Evolutionary conservation across 2,113 vertebrate species (phyloP).

Genomic region (Pan troglodytes): NHGRI_mPanTro3-v2.1_pri NC_072402.2:61087001-61087500

Average conservation of each 20-base stretch:
- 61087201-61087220: slow-evolving; percentile 28
- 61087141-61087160: not conserved
- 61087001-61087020: too few species aligned
- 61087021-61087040: too few species aligned
- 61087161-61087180: not conserved
- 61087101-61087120: not conserved
- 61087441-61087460: too few species aligned
- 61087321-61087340: not conserved
- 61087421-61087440: too few species aligned
- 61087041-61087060: too few species aligned
- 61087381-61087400: not conserved
- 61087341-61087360: not conserved
- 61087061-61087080: too few species aligned
- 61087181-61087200: not conserved
- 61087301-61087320: not conserved
- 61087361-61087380: not conserved
- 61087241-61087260: slow-evolving; percentile 6
- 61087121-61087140: not conserved
- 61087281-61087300: not conserved
- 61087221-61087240: not conserved
- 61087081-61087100: not conserved
- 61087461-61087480: too few species aligned
- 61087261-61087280: not conserved
- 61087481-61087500: too few species aligned
- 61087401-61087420: not conserved